Conservation (phyloP, 2,888 invertebrate genomes). For the Trachelus stipa region DNA sequence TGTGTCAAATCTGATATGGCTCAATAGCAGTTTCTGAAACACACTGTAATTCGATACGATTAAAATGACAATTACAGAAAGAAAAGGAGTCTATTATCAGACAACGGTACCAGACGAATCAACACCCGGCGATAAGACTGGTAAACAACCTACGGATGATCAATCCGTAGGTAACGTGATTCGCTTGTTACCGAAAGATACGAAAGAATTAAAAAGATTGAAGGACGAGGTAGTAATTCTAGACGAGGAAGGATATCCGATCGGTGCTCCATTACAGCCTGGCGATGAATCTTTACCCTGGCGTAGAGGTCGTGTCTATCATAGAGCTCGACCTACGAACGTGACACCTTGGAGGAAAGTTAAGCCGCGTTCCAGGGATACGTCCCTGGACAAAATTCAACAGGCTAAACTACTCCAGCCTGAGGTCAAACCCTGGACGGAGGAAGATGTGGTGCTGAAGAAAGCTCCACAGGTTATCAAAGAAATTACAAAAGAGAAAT, state of each 20-base stretch:
- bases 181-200: conserved; percentile 38
- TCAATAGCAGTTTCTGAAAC: not conserved
- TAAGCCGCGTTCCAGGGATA: conserved; percentile 47
- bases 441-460: conserved; percentile 60
- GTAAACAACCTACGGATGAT: conserved; percentile 43
- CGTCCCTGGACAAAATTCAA: conserved; percentile 50
- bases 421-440: conserved; percentile 60
- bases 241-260: conserved; percentile 67
- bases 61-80: conserved; percentile 64
- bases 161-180: conserved; percentile 41
- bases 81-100: conserved; percentile 68
- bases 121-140: conserved; percentile 57
- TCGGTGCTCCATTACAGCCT: conserved; percentile 60
- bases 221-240: conserved; percentile 36
- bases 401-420: conserved; percentile 29
- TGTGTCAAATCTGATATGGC: not conserved
- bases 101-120: conserved; percentile 63
- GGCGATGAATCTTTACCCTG: conserved; percentile 71
- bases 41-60: conserved; percentile 5
- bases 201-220: conserved; percentile 35
- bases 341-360: conserved; percentile 54
- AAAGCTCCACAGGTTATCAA: conserved; percentile 52
- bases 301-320: conserved; percentile 62
- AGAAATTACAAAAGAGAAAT: conserved; percentile 49
- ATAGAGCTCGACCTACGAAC: conserved; percentile 42